Evolutionary conservation across 2,888 invertebrate genomes (phyloP).

Genomic region (Drosophila formosana): DNA sequence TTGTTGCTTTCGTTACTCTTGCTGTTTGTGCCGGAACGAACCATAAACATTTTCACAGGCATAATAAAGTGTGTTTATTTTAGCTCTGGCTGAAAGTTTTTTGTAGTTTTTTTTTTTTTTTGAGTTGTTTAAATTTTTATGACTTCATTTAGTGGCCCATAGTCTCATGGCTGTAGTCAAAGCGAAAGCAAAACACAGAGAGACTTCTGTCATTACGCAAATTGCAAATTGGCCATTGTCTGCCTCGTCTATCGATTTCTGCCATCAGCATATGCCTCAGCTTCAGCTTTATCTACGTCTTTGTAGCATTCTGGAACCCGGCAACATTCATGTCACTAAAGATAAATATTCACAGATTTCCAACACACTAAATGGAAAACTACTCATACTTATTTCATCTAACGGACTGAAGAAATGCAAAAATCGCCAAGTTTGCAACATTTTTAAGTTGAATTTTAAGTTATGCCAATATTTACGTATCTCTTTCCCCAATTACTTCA

Average conservation of each 20-base stretch:
- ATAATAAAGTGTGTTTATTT: slow-evolving; percentile 75
- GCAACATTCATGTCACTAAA: slow-evolving; percentile 33
- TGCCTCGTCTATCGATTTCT: slow-evolving; percentile 53
- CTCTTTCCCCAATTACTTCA: too few species aligned
- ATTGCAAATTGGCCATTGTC: slow-evolving; percentile 69
- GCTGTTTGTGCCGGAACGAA: slow-evolving; percentile 29
- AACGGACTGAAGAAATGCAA: not conserved
- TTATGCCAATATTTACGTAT: not conserved
- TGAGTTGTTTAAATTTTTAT: slow-evolving; percentile 69
- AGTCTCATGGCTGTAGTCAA: slow-evolving; percentile 25
- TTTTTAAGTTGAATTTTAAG: not conserved
- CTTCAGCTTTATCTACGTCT: not conserved
- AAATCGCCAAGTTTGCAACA: not conserved
- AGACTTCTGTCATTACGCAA: slow-evolving; percentile 64
- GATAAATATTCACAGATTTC: slow-evolving; percentile 54
- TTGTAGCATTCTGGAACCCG: not conserved
- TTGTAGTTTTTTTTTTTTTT: slow-evolving; percentile 37
- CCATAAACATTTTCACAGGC: slow-evolving; percentile 72
- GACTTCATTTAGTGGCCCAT: slow-evolving; percentile 66
- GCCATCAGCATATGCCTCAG: slow-evolving; percentile 51
- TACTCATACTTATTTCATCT: slow-evolving; percentile 1
- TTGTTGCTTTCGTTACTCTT: slow-evolving; percentile 23
- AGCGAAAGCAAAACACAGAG: slow-evolving; percentile 22
- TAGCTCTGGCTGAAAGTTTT: slow-evolving; percentile 61
- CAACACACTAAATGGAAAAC: slow-evolving; percentile 28